Evolutionary conservation across 2,113 vertebrate species (phyloP).

Genomic region (Siniperca knerii): DNA sequence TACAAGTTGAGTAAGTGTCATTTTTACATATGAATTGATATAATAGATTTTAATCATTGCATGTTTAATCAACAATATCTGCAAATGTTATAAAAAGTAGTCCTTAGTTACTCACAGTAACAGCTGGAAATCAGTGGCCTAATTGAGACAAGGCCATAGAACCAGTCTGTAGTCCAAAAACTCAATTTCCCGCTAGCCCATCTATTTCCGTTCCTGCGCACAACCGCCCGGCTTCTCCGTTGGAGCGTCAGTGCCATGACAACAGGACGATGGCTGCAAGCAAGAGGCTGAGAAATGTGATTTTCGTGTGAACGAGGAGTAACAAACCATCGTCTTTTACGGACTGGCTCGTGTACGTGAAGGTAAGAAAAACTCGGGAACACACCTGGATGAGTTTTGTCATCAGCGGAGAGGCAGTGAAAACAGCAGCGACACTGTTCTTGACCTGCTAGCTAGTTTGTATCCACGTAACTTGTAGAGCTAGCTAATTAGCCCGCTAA

Average conservation of each 20-base stretch:
- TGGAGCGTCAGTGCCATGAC: slow-evolving; percentile 84
- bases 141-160: not conserved
- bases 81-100: not conserved
- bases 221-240: slow-evolving; percentile 11
- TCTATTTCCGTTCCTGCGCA: slow-evolving; percentile 68
- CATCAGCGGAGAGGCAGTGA: not conserved
- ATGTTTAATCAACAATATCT: not conserved
- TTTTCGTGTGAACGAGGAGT: slow-evolving; percentile 50
- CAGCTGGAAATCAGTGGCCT: not conserved
- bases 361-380: slow-evolving; percentile 40
- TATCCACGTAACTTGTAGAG: slow-evolving; percentile 40
- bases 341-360: slow-evolving; percentile 6
- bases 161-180: slow-evolving; percentile 17
- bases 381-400: not conserved
- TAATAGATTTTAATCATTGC: not conserved
- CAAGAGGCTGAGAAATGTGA: slow-evolving; percentile 66
- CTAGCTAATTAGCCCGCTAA: slow-evolving; percentile 67
- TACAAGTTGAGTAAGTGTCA: not conserved
- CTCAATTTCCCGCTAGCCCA: slow-evolving; percentile 45
- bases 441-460: slow-evolving; percentile 7
- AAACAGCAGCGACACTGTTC: not conserved
- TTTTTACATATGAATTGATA: not conserved
- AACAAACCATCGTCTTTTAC: not conserved
- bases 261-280: slow-evolving; percentile 80
- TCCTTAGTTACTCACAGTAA: not conserved